phyloP scores from a whole-genome alignment of 64 coral and sea anemone genomes.

The Montipora sp. region DNA sequence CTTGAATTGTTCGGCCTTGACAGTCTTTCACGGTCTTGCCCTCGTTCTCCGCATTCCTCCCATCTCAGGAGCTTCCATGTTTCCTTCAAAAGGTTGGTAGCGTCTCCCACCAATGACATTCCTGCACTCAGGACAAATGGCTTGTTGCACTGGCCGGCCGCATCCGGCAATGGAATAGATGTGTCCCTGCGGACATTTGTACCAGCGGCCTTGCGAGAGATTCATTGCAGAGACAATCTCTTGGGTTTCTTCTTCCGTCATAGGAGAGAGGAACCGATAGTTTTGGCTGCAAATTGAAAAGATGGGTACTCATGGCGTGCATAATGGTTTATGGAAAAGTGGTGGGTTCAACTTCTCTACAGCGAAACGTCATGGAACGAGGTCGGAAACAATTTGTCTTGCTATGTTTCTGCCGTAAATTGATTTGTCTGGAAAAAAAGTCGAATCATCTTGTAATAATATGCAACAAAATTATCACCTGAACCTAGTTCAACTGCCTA shows the following conservation, averaged over 20 bases:
- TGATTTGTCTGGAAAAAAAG: too few relatives aligned
- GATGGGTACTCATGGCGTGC: not conserved
- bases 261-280: not conserved
- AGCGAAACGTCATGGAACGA: too few relatives aligned
- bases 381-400: too few relatives aligned
- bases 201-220: slow-evolving; percentile 86
- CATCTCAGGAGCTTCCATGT: slow-evolving; percentile 63
- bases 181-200: slow-evolving; percentile 83
- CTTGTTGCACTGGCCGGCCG: slow-evolving; percentile 19
- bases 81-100: slow-evolving; percentile 63
- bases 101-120: slow-evolving; percentile 54
- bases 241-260: slow-evolving; percentile 71
- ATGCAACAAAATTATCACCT: too few relatives aligned
- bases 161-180: slow-evolving; percentile 86
- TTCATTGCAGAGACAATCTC: slow-evolving; percentile 82
- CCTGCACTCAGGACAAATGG: slow-evolving; percentile 49
- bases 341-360: too few relatives aligned
- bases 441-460: too few relatives aligned
- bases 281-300: not conserved
- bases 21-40: too few relatives aligned
- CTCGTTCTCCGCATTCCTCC: not conserved
- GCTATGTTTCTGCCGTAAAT: too few relatives aligned
- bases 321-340: too few relatives aligned
- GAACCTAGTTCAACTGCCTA: too few relatives aligned
- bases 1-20: too few relatives aligned